Percentiles rank a stretch among this genome's conserved stretches.
Evolutionary conservation across 2,113 vertebrate genomes (phyloP).

Genomic region (Calidris pygmaea): DNA sequence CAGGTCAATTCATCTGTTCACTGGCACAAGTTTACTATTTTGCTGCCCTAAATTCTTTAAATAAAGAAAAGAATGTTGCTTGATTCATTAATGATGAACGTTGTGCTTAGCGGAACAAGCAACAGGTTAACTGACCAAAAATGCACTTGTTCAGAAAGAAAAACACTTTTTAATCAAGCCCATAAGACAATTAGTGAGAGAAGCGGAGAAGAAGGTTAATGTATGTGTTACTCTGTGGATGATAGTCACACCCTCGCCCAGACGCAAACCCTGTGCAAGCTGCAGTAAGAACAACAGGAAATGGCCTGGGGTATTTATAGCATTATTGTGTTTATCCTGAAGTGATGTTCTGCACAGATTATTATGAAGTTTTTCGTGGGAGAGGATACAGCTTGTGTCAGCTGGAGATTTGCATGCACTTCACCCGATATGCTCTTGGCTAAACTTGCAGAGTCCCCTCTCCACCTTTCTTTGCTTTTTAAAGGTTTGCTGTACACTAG

Average conservation of each 20-base stretch:
- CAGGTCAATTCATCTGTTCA: neutral
- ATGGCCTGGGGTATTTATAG: slow-evolving; percentile 73
- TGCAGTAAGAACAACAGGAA: slow-evolving; percentile 78
- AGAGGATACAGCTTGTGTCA: slow-evolving; percentile 54
- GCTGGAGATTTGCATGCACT: slow-evolving; percentile 26
- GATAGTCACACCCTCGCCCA: slow-evolving; percentile 70
- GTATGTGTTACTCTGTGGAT: slow-evolving; percentile 49
- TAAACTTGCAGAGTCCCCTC: neutral
- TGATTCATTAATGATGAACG: neutral
- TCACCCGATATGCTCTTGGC: neutral
- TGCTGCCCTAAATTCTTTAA: neutral
- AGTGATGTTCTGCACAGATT: slow-evolving; percentile 75
- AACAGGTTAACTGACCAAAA: neutral
- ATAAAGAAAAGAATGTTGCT: neutral
- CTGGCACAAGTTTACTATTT: neutral
- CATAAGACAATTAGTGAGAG: neutral
- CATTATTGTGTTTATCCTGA: slow-evolving; percentile 74
- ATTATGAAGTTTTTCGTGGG: slow-evolving; percentile 46
- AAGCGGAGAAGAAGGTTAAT: slow-evolving; percentile 10
- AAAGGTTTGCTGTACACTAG: neutral
- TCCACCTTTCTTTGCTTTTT: neutral
- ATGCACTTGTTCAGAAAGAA: neutral
- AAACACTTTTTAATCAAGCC: neutral
- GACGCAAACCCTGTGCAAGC: slow-evolving; percentile 59
- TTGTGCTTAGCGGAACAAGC: neutral